Evolutionary conservation across 1,140 invertebrate species (phyloP), one percentile per base, ranked within the genome.

Genomic region (Zaprionus davidi): DNA sequence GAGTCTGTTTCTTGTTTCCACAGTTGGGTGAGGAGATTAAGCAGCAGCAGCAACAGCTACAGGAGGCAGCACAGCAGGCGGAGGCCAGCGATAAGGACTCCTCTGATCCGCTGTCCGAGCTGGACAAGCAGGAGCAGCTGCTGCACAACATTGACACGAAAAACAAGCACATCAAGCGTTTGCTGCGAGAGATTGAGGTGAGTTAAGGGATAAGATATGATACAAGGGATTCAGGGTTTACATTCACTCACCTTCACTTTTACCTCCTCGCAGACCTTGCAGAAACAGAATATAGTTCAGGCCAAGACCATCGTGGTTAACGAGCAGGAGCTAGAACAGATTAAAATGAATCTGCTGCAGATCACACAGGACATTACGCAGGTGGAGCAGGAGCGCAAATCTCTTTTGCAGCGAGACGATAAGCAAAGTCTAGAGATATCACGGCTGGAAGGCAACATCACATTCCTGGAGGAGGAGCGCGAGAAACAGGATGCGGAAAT

Each of bases 111-210:
- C 53, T 93, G 1, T 93, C 92, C 6, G 92, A 93, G 34, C 44
- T 93, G 59, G 92, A 93, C 56, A 90, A 90, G 20, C 92, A 93
- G 58, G 87, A 93, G 34, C 76, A 92, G n/a, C 67, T 93, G 2
- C 73, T 93, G n/a, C 82, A 82, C 1, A 93, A 92, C 36, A 93
- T 93, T 3, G 90, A 91, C 44, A 59, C 79, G 5, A 93, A 93
- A 22, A 93, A 93, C 59, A 93, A 92, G n/a, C 92, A 93, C 60
- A 93, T 93, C 11, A 93, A 93, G 53, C 76, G 92, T 6, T 60
- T 93, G 12, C 64, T 93, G 0, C 78, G 87, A 0, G 92, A 93
- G 69, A 93, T 92, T 20, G 92, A 92, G 71, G 92, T 92, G 44
- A 60, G 41, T 51, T 17, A 13, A 17, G 41, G 41, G 3, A 3